Conservation (phyloP, 2,113 vertebrate genomes). For the Eulemur rufifrons region DNA sequence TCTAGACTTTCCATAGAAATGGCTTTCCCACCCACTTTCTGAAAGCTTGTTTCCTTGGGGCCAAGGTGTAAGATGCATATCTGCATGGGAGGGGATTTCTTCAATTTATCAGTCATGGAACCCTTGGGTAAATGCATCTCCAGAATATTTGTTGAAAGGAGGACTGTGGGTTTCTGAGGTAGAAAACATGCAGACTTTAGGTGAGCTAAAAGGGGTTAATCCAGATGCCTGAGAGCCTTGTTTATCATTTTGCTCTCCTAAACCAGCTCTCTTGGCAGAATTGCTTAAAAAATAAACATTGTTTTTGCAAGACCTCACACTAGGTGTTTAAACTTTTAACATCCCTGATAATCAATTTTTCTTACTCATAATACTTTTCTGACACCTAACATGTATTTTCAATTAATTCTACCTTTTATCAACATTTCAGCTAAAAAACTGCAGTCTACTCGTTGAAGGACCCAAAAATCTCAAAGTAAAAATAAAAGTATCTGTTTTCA, state of each 20-base stretch:
- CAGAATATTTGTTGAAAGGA: neutral
- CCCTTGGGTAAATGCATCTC: neutral
- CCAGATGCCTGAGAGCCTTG: neutral
- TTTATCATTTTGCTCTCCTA: neutral
- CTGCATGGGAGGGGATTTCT: neutral
- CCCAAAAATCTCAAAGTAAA: constrained; percentile 17
- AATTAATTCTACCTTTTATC: neutral
- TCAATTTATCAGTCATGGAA: neutral
- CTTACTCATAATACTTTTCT: constrained; percentile 3
- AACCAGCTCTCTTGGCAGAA: neutral
- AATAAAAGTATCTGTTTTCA: neutral
- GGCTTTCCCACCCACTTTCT: neutral
- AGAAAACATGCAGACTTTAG: neutral
- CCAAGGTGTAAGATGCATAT: neutral
- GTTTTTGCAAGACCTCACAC: constrained; percentile 7
- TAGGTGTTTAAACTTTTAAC: neutral
- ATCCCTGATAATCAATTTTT: neutral
- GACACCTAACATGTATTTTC: neutral
- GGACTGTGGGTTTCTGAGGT: neutral
- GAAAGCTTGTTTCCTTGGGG: neutral
- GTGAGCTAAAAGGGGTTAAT: neutral
- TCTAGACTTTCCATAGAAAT: neutral
- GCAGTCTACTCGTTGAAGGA: neutral
- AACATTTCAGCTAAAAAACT: neutral
- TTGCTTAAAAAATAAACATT: constrained; percentile 28